These are phyloP conservation scores for Brachypteracias leptosomus DNA, from an alignment of 2,113 vertebrate genomes.

Conservation along the genomic window DNA sequence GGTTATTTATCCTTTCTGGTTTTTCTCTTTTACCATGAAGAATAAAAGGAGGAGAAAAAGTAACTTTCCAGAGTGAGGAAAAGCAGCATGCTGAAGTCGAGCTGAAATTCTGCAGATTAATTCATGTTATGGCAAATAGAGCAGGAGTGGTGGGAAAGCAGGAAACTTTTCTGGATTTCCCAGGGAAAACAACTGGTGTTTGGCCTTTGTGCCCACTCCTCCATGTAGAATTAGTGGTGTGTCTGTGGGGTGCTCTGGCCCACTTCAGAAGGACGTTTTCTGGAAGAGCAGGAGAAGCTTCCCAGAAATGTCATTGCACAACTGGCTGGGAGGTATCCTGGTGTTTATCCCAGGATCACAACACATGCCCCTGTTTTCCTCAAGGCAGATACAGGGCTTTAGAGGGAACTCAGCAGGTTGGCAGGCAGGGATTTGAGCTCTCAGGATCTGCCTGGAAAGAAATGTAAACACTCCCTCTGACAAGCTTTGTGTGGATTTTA, in stretches of 20 bases:
- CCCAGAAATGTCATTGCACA: constrained; percentile 31
- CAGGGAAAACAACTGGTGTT: not conserved
- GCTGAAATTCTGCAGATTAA: not conserved
- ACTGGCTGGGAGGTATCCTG: not conserved
- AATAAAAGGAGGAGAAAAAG: not conserved
- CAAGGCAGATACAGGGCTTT: not conserved
- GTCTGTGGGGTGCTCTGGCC: not conserved
- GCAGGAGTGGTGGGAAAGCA: fast-evolving
- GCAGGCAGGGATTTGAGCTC: constrained; percentile 12
- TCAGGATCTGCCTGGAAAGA: constrained; percentile 18
- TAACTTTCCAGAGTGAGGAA: not conserved
- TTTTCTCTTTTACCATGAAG: not conserved
- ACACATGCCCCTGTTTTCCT: not conserved
- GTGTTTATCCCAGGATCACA: constrained; percentile 10
- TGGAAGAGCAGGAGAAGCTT: not conserved
- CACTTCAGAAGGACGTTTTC: not conserved
- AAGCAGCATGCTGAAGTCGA: not conserved
- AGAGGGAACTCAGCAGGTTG: not conserved
- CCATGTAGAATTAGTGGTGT: not conserved
- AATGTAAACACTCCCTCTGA: not conserved
- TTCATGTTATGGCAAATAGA: not conserved
- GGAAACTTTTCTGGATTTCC: not conserved
- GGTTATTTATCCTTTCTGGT: not conserved
- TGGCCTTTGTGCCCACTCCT: not conserved
- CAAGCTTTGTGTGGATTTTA: not conserved